A percentile compares a stretch with the other conserved stretches of the same genome.
These are phyloP conservation scores for Mastomys natalensis DNA, from an alignment of 2,113 vertebrate genomes.

Conservation along the genomic window DNA sequence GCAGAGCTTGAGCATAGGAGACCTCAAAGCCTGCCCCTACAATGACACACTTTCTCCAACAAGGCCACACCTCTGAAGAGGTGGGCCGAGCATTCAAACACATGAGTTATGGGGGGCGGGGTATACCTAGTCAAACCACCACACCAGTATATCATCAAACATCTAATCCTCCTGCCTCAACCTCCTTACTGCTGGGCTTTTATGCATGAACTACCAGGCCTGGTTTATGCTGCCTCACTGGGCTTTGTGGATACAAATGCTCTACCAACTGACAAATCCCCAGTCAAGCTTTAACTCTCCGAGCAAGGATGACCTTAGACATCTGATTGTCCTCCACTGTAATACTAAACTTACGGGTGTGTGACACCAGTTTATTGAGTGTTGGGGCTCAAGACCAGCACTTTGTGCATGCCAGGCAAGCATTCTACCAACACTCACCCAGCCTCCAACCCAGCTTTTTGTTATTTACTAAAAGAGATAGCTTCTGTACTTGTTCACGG, in stretches of 20 bases:
- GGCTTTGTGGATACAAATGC: not conserved
- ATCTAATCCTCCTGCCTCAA: not conserved
- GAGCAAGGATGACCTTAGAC: not conserved
- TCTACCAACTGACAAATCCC: not conserved
- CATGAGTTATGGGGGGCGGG: too few species aligned
- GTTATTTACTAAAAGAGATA: not conserved
- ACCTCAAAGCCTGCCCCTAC: too few species aligned
- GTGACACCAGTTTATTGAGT: not conserved
- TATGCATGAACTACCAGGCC: too few species aligned
- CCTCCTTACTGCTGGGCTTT: too few species aligned
- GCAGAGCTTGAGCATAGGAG: too few species aligned
- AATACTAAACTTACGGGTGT: not conserved
- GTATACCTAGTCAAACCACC: too few species aligned
- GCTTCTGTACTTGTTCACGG: conserved; percentile 25
- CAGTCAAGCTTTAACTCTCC: too few species aligned
- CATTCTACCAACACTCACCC: not conserved
- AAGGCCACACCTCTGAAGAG: too few species aligned
- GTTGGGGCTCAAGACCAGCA: not conserved
- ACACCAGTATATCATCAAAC: not conserved
- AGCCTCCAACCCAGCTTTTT: not conserved
- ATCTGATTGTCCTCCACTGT: not conserved
- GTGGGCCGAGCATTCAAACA: too few species aligned
- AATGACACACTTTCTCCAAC: too few species aligned
- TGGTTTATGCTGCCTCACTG: not conserved
- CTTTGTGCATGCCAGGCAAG: not conserved